Base-by-base conservation (phyloP, 2,113 vertebrate species). In the Sciurus niger region DNA sequence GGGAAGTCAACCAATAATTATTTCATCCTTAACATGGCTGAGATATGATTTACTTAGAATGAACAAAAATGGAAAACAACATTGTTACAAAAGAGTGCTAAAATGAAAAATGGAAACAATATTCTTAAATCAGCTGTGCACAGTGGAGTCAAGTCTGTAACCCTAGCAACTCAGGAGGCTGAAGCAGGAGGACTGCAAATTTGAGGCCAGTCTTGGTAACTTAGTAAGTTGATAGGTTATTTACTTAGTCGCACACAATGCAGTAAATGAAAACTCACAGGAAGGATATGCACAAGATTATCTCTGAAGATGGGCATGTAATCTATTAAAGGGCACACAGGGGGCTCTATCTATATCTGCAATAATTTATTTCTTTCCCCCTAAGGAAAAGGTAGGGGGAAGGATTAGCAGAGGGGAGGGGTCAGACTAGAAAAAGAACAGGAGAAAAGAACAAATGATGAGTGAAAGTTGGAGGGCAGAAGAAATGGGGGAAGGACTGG, bases 51-150 rank as follows among this genome's bases (percentile, higher is more conserved):
- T 37, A 55, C 20, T 53, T 72, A 37, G 10, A 58, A 30, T 76
- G 30, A 85, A 84, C 14, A 60, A 84, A 55, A 51, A 87, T 72
- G 24, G n/a, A 89, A 90, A 92, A 87, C 3, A 55, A 37, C 76
- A n/a, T 5, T 84, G 3, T 53, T 60, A 63, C 17, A 94, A 77
- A 84, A 85, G 5, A 85, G n/a, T 32, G 80, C 28, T 92, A 48
- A 95, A 55, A 90, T 58, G n/a, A 94, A 86, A 76, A 86, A 86
- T 28, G n/a, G 89, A 90, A 93, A 79, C 46, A 86, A 67, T 74
- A 51, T 87, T 85, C 43, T 74, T 74, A 78, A 85, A 77, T 94
- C 63, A 86, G 72, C 46, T 60, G 58, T 22, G 58, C 22, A 24
- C 22, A 60, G 22, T 24, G 20, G 58, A 24, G 58, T 20, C 22